These are phyloP conservation scores for Hydrozoanthus tunicans DNA, from an alignment of 64 coral and sea anemone species.

Conservation along the genomic window DNA sequence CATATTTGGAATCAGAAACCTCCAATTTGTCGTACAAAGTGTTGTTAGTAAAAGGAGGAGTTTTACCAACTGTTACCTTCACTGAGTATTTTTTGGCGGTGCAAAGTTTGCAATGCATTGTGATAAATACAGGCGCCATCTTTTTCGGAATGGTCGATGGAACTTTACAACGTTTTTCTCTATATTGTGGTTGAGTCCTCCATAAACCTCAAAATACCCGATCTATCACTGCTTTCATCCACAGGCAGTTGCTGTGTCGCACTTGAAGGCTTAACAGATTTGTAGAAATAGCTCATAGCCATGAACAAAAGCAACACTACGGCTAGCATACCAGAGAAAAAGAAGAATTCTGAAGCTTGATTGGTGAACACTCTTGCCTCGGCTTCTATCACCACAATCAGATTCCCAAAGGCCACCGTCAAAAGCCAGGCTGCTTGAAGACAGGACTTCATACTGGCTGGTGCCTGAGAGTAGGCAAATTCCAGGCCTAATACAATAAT, in stretches of 20 bases:
- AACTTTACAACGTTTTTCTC: background rate
- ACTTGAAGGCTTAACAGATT: constrained; percentile 41
- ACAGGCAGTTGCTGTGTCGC: background rate
- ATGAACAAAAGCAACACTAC: constrained; percentile 63
- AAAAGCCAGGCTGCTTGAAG: constrained; percentile 84
- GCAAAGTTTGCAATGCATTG: too few relatives aligned
- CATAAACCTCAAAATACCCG: constrained; percentile 70
- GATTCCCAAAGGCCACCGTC: constrained; percentile 82
- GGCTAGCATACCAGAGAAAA: constrained; percentile 80
- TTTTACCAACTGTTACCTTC: too few relatives aligned
- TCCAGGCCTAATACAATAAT: constrained; percentile 59
- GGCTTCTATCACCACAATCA: constrained; percentile 88
- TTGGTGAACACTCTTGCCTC: constrained; percentile 63
- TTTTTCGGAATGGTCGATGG: too few relatives aligned
- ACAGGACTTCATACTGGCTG: constrained; percentile 84
- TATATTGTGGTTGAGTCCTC: constrained; percentile 68
- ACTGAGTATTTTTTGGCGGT: too few relatives aligned
- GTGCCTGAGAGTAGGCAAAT: constrained; percentile 86
- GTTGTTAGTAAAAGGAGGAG: too few relatives aligned
- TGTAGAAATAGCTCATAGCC: constrained; percentile 71
- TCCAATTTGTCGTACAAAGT: too few relatives aligned
- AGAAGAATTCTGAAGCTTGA: constrained; percentile 81
- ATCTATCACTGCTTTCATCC: constrained; percentile 17
- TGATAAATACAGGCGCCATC: too few relatives aligned
- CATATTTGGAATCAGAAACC: too few relatives aligned